Evolutionary conservation across 2,888 invertebrate genomes (phyloP), one percentile per base, ranked within the genome.

Genomic region (Cryptus armator): DNA sequence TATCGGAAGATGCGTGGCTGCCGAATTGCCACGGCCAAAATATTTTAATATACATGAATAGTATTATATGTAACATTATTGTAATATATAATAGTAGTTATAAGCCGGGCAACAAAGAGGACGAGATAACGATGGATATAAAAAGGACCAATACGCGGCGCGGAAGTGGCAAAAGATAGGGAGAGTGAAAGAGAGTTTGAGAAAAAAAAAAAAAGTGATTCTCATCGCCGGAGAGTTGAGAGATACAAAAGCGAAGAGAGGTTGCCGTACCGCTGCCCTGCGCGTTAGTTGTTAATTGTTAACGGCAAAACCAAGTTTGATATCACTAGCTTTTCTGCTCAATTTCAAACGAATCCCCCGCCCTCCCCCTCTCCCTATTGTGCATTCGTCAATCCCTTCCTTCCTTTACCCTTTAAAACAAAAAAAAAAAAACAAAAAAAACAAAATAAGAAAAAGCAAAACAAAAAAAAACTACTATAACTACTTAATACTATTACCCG

Each of bases 41-140:
- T 93, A 93, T 93, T 93, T 93, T 93, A 93, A 92, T 93, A 93
- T 92, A 92, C 92, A 90, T 90, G 91, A 89, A 93, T 93, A 93
- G 93, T 93, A 93, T 92, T 93, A 93, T 92, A 91, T 93, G 93
- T 93, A 93, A 87, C 93, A 93, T 92, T 92, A 92, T 91, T 93
- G 93, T 93, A 93, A 93, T 92, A 92, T 92, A 92, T 92, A 91
- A 90, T 89, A 87, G 86, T 92, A 92, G 89, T 77, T 79, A 7
- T 90, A 91, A 88, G 89, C 19, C 86, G 88, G 89, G 90, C 89
- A 90, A 85, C 86, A 89, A 84, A 84, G 82, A 81, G 77, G 78
- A 70, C 43, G 68, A 75, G 76, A 68, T 53, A 74, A 76, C 62
- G 37, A 76, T 51, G 78, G 16, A 78, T 77, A 62, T 64, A 76